Base-by-base conservation (phyloP, 2,888 invertebrate genomes). In the Cloeon dipterum region DNA sequence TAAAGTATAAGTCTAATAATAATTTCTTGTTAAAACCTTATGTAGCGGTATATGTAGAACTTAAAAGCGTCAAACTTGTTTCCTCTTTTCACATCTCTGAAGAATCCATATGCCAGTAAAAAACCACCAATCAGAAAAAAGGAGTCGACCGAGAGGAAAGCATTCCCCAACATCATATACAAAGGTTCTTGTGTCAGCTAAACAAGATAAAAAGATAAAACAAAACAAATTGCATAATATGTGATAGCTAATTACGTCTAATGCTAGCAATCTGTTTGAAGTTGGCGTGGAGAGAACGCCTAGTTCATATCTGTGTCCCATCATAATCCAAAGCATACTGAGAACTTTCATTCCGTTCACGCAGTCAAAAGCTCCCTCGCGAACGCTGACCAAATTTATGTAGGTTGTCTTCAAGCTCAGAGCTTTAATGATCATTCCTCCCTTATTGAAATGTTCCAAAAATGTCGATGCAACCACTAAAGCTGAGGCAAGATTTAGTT, bases 271-370 rank as follows among this genome's bases (percentile, higher is more conserved):
- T 5, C 13, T 5, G 14, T 29, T 29, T 8, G 29, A 29, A 29
- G 14, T 29, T 7, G 29, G 29, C 7, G 29, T 11, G 5, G 5
- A 14, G 8, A 29, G 16, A n/a, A 14, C n/a, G 10, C 36, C 41
- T n/a, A n/a, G n/a, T 23, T 39, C 41, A 10, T 26, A 23, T 11
- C 41, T 19, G 41, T 57, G 56, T 4, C 54, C 54, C 5, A 53
- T 40, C 29, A 56, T 52, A 35, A 57, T 51, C 55, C 56, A 54
- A 29, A 47, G 45, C 48, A 57, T 53, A 37, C 50, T 49, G 23
- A 56, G 39, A 35, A 54, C 52, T 16, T 54, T 43, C 8, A 51
- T 41, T 11, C 53, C 54, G 40, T 52, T 49, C 14, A 55, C 41
- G 40, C 49, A 49, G 13, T 42, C 41, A 5, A 54, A 29, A n/a